phyloP scores from a whole-genome alignment of 1,140 invertebrate species.

The Streblospio benedicti region DNA sequence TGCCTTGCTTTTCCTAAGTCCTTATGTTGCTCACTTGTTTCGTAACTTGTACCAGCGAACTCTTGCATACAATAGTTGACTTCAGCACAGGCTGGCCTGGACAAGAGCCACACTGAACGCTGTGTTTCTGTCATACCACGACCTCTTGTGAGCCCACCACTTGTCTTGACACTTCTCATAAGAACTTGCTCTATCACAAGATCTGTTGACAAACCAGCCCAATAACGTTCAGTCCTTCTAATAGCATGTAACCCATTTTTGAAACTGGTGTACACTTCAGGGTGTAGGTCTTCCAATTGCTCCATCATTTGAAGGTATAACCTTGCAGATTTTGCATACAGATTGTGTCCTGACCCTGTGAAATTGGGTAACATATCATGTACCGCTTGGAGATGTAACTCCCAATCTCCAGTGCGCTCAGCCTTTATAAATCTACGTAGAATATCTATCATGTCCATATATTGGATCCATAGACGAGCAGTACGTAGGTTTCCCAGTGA shows the following conservation, averaged over 20 bases:
- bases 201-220: conserved; percentile 6
- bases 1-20: too few relatives aligned
- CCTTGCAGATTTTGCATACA: conserved; percentile 3
- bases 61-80: too few relatives aligned
- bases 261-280: too few relatives aligned
- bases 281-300: not conserved
- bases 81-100: too few relatives aligned
- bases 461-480: conserved; percentile 25
- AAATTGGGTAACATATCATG: conserved; percentile 3
- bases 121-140: too few relatives aligned
- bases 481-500: conserved; percentile 14
- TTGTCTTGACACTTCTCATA: conserved; percentile 3
- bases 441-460: conserved; percentile 32
- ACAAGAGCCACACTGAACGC: too few relatives aligned
- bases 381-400: conserved; percentile 27
- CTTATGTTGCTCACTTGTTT: too few relatives aligned
- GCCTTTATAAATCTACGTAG: conserved; percentile 40
- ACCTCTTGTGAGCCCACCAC: conserved; percentile 3
- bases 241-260: too few relatives aligned
- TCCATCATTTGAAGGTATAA: conserved; percentile 3
- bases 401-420: conserved; percentile 38
- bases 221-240: not conserved
- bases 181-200: conserved; percentile 6
- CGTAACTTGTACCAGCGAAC: too few relatives aligned
- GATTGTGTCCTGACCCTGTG: not conserved